Base-by-base conservation (phyloP, 1,140 invertebrate species). In the Zaprionus camerounensis region DNA sequence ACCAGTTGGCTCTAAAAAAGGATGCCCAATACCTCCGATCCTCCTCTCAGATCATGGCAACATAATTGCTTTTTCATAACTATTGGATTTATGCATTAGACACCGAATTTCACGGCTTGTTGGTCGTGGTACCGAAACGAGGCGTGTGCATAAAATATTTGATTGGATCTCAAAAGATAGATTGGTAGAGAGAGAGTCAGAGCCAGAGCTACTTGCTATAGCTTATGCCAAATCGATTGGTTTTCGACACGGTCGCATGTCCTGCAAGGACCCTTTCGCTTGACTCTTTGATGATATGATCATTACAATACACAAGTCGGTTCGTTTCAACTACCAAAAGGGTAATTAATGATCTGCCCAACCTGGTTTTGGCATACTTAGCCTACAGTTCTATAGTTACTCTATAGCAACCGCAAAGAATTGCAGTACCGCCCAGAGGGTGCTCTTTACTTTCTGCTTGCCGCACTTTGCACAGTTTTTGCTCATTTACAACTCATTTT, bases 401-500 rank as follows among this genome's bases (percentile, higher is more conserved):
- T 51, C 1, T 38, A 28, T 49, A 15, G 28, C 59, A 58, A 73
- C 71, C 78, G 76, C 84, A 87, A 88, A 73, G 80, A 72, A 83
- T 80, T 88, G 61, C 75, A 12, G 20, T 20, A 66, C 17, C 63
- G 53, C 64, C 75, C 58, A 67, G 68, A 65, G 69, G 51, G 55
- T 49, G 28, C 53, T 12, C 24, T 58, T 22, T 12, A 17, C 53
- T 44, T 53, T 65, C 20, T 4, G 13, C 26, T 58, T 71, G 62
- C 70, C 28, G 62, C 70, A 59, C 55, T 75, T 71, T 71, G 78
- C 76, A 59, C 38, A 51, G 61, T 78, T 70, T 80, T 79, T 73
- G 84, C 85, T 88, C 85, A 88, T 88, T 88, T 88, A 88, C 84
- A 88, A 88, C 84, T 88, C 85, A 88, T 88, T 88, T 90, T 80